Evolutionary conservation across 2,797 vertebrate species (phyloP).

Genomic region (Xerus rutilus): DNA sequence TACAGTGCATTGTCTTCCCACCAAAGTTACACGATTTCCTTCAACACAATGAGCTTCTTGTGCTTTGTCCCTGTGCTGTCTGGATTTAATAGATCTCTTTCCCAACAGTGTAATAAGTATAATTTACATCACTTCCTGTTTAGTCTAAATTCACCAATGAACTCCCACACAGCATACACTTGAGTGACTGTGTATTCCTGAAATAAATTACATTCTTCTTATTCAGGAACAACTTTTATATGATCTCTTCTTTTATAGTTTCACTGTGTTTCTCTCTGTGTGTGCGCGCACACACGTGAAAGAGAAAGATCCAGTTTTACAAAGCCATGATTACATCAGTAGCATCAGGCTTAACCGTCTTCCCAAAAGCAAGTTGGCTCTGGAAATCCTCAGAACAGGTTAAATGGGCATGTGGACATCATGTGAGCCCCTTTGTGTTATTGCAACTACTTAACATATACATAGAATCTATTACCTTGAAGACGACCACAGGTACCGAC

Average conservation of each 20-base stretch:
- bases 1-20: conserved; percentile 68
- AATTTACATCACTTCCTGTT: conserved; percentile 86
- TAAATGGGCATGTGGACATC: background rate
- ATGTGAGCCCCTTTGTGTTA: background rate
- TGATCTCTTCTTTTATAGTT: background rate
- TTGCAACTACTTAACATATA: background rate
- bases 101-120: conserved; percentile 84
- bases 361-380: background rate
- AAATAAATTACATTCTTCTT: conserved; percentile 85
- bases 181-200: conserved; percentile 81
- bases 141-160: conserved; percentile 86
- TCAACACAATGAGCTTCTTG: conserved; percentile 86
- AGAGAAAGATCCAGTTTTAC: background rate
- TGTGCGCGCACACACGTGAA: background rate
- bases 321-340: background rate
- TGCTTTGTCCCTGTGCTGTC: conserved; percentile 78
- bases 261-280: background rate
- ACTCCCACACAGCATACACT: conserved; percentile 83
- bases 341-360: background rate
- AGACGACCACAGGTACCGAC: background rate
- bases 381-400: background rate
- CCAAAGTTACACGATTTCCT: conserved; percentile 69
- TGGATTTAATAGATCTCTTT: conserved; percentile 87
- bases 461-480: background rate
- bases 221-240: conserved; percentile 81